phyloP scores from a whole-genome alignment of 2,888 invertebrate species.

The Ennomos quercinarius region DNA sequence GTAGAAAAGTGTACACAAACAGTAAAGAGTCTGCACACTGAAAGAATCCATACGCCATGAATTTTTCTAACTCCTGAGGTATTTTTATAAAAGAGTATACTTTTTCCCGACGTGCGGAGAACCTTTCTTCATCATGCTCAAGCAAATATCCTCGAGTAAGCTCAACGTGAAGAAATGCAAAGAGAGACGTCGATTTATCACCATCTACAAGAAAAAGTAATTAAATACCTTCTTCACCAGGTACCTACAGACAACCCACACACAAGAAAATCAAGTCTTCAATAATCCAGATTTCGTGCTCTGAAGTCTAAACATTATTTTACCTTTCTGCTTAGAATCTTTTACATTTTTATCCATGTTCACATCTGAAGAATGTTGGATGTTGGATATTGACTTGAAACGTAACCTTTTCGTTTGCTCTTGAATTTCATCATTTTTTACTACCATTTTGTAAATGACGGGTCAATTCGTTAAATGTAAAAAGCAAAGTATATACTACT shows the following conservation, averaged over 20 bases:
- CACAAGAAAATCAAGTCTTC: no score
- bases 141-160: conserved; percentile 96
- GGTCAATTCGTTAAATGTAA: no score
- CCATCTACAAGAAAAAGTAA: conserved; percentile 60
- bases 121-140: conserved; percentile 98
- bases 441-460: conserved; percentile 51
- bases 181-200: conserved; percentile 76
- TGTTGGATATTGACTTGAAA: conserved; percentile 70
- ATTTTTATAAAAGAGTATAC: conserved; percentile 99
- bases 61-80: conserved; percentile 95
- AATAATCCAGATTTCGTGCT: no score
- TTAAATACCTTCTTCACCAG: not conserved
- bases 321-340: conserved; percentile 71
- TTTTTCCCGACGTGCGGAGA: conserved; percentile 96
- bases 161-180: conserved; percentile 93
- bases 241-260: no score
- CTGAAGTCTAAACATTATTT: not conserved
- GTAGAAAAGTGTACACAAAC: conserved; percentile 98
- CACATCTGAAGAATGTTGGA: conserved; percentile 66
- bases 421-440: conserved; percentile 72
- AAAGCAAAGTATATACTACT: no score
- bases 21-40: conserved; percentile 99
- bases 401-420: conserved; percentile 79
- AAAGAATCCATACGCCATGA: conserved; percentile 97
- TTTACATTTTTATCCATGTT: conserved; percentile 63